Evolutionary conservation across 2,797 vertebrate genomes (phyloP).

Genomic region (Gadopsis marmoratus): DNA sequence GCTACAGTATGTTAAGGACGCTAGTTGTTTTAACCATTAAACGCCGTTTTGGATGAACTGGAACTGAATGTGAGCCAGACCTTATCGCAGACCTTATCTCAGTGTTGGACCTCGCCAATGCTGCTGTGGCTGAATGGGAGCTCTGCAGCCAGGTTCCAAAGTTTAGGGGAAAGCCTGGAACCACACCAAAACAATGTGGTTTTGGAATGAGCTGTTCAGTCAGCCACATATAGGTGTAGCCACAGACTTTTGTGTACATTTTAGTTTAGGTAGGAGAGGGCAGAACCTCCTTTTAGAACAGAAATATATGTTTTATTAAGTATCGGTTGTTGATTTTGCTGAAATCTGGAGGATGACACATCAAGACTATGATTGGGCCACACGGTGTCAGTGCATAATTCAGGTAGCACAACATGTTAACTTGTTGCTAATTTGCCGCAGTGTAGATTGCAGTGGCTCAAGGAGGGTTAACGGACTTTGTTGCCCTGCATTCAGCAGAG

Average conservation of each 20-base stretch:
- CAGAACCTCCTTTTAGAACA: background rate
- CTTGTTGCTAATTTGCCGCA: background rate
- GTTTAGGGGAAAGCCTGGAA: background rate
- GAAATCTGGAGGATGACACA: background rate
- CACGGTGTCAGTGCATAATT: background rate
- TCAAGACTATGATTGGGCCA: background rate
- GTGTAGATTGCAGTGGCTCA: background rate
- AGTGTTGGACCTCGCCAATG: background rate
- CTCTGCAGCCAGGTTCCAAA: background rate
- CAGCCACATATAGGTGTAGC: no score
- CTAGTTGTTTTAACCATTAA: no score
- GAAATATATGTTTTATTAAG: background rate
- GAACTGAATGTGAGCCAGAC: background rate
- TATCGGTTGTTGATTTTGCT: background rate
- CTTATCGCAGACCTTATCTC: background rate
- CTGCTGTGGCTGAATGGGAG: background rate
- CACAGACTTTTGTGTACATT: background rate
- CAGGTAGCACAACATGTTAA: background rate
- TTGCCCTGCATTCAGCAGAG: conserved; percentile 37
- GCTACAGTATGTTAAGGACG: no score
- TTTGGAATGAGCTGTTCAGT: no score
- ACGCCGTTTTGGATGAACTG: background rate
- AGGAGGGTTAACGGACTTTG: conserved; percentile 24
- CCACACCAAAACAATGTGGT: no score
- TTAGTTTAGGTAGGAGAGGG: background rate